Evolutionary conservation across 2,113 vertebrate species (phyloP).

Genomic region (Odontesthes bonariensis): DNA sequence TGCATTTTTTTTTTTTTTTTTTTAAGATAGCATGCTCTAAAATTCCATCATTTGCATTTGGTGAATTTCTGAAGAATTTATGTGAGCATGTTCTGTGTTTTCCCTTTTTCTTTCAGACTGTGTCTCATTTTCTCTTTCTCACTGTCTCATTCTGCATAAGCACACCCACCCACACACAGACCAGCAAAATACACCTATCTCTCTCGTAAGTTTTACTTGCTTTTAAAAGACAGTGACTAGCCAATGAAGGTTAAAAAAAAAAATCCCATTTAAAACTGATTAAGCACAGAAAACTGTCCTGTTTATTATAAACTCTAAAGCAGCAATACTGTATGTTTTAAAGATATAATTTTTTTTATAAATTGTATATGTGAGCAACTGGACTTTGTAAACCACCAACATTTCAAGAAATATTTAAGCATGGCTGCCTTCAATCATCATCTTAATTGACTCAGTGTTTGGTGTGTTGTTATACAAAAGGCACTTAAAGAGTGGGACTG

Average conservation of each 20-base stretch:
- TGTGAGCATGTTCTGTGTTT: conserved; percentile 34
- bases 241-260: neutral
- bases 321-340: neutral
- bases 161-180: conserved; percentile 9
- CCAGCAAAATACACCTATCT: neutral
- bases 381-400: neutral
- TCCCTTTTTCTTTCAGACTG: conserved; percentile 7
- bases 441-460: neutral
- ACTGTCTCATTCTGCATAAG: conserved; percentile 14
- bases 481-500: too few relatives aligned
- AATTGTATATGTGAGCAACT: neutral
- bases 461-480: neutral
- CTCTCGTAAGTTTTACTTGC: neutral
- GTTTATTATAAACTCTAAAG: neutral
- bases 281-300: neutral
- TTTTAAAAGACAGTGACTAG: neutral
- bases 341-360: neutral
- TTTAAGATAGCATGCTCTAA: conserved; percentile 4
- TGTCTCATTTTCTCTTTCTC: conserved; percentile 25
- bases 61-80: neutral
- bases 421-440: neutral
- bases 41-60: conserved; percentile 12
- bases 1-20: neutral
- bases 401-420: neutral
- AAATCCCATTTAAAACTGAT: neutral